Evolutionary conservation across 2,113 vertebrate species (phyloP).

Genomic region (Peromyscus leucopus): DNA sequence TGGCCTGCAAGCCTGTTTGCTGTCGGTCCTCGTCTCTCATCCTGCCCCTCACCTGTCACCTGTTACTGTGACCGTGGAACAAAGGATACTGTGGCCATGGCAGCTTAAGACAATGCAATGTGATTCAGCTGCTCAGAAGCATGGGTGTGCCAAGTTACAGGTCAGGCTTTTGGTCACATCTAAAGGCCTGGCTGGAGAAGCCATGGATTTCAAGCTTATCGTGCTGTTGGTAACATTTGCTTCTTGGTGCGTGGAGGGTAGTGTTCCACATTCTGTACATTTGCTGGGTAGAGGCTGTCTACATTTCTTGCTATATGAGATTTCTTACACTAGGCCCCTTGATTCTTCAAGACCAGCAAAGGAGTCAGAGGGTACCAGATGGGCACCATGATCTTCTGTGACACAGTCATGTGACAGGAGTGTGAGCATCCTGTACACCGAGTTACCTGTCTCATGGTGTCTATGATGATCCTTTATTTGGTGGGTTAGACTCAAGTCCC

Average conservation of each 20-base stretch:
- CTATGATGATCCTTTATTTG: neutral
- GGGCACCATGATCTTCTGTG: too few relatives aligned
- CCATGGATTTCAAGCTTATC: neutral
- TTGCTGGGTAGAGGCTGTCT: neutral
- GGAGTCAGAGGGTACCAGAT: neutral
- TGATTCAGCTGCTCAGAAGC: neutral
- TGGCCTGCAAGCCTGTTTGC: neutral
- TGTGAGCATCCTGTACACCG: fast-evolving
- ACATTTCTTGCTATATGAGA: neutral
- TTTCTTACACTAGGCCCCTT: neutral
- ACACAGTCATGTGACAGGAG: neutral
- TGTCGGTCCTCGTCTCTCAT: neutral
- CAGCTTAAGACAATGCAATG: neutral
- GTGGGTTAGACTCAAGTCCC: neutral
- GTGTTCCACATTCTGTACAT: too few relatives aligned
- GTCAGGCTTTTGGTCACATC: neutral
- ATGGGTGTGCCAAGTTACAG: neutral
- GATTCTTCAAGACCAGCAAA: neutral
- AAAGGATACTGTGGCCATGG: neutral
- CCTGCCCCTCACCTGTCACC: neutral
- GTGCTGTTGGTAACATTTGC: too few relatives aligned
- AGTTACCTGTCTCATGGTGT: neutral
- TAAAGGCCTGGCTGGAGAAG: neutral
- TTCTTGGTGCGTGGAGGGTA: neutral
- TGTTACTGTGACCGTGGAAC: neutral